A percentile compares a stretch with the other conserved stretches of the same genome.
These are phyloP conservation scores for Micrasema minimum DNA, from an alignment of 1,140 invertebrate genomes.

Conservation along the genomic window DNA sequence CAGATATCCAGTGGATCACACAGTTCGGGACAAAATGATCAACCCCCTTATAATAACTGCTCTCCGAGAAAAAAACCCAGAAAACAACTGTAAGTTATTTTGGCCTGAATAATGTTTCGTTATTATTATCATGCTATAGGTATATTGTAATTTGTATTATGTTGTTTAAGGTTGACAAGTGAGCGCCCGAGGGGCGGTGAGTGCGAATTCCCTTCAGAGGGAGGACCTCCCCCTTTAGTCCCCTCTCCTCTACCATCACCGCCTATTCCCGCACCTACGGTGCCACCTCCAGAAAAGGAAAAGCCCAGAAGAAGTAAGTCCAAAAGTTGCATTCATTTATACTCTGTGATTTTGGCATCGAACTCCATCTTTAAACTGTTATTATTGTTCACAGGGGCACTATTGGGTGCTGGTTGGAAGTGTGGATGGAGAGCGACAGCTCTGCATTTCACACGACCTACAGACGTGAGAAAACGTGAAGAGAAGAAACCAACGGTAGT, in stretches of 20 bases:
- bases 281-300: constrained; percentile 35
- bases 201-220: constrained; percentile 60
- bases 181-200: constrained; percentile 55
- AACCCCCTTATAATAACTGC: constrained; percentile 57
- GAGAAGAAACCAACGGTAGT: constrained; percentile 84
- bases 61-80: constrained; percentile 79
- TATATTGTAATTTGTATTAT: background rate
- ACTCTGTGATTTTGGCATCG: background rate
- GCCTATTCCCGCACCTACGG: constrained; percentile 49
- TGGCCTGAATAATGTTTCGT: background rate
- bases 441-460: constrained; percentile 87
- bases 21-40: constrained; percentile 14
- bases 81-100: constrained; percentile 72
- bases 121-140: background rate
- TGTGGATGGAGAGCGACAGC: constrained; percentile 71
- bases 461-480: constrained; percentile 88
- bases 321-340: background rate
- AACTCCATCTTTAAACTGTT: background rate
- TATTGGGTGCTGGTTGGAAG: constrained; percentile 61
- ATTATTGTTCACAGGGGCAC: constrained; percentile 46
- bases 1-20: background rate
- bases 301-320: constrained; percentile 46
- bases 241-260: constrained; percentile 55
- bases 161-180: constrained; percentile 56
- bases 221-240: constrained; percentile 52